These are phyloP conservation scores for Dicaeum eximium DNA, from an alignment of 2,113 vertebrate genomes.

Conservation along the genomic window DNA sequence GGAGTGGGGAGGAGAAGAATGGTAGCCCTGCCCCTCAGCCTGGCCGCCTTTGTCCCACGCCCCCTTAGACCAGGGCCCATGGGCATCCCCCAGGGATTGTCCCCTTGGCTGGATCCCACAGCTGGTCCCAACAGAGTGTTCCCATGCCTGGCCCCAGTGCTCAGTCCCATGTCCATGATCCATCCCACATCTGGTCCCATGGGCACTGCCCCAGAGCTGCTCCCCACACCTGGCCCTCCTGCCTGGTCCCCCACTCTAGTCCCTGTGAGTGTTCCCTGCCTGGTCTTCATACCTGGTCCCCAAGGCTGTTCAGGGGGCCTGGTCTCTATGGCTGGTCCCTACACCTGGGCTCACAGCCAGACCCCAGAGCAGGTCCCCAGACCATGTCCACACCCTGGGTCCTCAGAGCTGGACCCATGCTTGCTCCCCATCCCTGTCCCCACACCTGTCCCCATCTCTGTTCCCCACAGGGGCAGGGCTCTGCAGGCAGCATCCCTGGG, in stretches of 20 bases:
- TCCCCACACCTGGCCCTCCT: not conserved
- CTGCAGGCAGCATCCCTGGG: not conserved
- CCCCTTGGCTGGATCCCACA: not conserved
- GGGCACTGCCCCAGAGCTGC: not conserved
- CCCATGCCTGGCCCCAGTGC: too few species aligned
- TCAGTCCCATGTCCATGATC: not conserved
- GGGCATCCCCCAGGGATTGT: not conserved
- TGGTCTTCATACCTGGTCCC: not conserved
- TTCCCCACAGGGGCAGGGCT: not conserved
- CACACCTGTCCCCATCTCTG: not conserved
- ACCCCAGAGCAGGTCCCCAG: not conserved
- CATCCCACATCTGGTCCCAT: accelerated
- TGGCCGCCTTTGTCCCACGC: accelerated
- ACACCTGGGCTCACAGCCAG: not conserved
- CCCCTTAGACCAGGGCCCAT: accelerated
- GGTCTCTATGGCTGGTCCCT: not conserved
- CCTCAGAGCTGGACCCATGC: not conserved
- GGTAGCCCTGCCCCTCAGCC: not conserved
- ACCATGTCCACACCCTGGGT: accelerated
- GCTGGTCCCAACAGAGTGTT: too few species aligned
- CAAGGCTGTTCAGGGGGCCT: not conserved
- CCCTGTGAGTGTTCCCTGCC: accelerated
- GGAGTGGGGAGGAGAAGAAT: not conserved
- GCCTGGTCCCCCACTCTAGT: not conserved
- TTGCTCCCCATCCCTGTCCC: not conserved